A percentile compares a stretch with the other conserved stretches of the same genome.
These are phyloP conservation scores for Graphium colonna DNA, from an alignment of 2,888 invertebrate species.

Conservation along the genomic window DNA sequence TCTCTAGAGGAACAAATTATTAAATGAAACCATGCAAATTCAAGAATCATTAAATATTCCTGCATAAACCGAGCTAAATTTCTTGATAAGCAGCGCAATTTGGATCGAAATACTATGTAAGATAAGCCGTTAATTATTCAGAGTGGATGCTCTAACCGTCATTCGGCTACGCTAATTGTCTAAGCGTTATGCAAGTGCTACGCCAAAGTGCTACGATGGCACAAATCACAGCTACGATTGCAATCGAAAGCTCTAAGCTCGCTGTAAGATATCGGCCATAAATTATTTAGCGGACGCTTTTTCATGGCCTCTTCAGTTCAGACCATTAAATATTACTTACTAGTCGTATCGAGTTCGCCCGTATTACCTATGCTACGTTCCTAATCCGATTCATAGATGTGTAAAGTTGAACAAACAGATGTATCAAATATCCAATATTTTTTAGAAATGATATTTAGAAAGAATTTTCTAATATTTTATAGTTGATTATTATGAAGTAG, in stretches of 20 bases:
- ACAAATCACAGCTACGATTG: constrained; percentile 33
- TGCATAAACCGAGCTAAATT: background rate
- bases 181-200: constrained; percentile 32
- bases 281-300: constrained; percentile 17
- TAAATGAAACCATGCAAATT: too few relatives aligned
- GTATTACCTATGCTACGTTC: too few relatives aligned
- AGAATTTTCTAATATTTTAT: too few relatives aligned
- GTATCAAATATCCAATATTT: too few relatives aligned
- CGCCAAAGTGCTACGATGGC: constrained; percentile 26
- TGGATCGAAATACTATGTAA: constrained; percentile 16
- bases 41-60: background rate
- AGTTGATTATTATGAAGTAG: too few relatives aligned
- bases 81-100: constrained; percentile 17
- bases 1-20: too few relatives aligned
- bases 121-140: constrained; percentile 24
- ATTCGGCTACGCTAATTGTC: constrained; percentile 30
- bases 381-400: too few relatives aligned
- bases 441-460: too few relatives aligned
- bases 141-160: constrained; percentile 23
- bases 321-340: background rate
- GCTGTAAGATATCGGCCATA: constrained; percentile 20
- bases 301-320: background rate
- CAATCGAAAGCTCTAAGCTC: constrained; percentile 20
- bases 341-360: background rate
- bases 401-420: too few relatives aligned